Base-by-base conservation (phyloP, 2,113 vertebrate genomes). In the Alectura lathami region DNA sequence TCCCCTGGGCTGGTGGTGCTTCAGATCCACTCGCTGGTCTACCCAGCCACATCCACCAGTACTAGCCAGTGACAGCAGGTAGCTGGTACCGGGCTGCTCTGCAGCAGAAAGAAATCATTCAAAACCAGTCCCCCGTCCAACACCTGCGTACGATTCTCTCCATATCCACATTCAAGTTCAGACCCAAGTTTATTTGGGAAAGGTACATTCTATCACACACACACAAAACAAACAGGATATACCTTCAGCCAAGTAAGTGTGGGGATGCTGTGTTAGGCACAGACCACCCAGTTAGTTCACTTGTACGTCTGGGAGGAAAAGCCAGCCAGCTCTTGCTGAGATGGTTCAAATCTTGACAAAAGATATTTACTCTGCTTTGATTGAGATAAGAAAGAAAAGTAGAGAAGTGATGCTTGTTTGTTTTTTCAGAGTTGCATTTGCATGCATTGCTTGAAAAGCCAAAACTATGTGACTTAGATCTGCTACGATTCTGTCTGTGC, bases 241-340 rank as follows among this genome's bases (percentile, higher is more conserved):
- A 74, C 17, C 5, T 72, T 53, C 66, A 85, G 64, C 16, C 1
- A 1, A 14, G 29, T 11, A 42, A 68, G 36, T 0, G 0, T 5
- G 34, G 18, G 36, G 42, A 40, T 8, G 32, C 12, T 1, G 2
- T 2, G 10, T 30, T 40, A 29, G 29, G 38, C 60, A 77, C 32
- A 45, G 85, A 51, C 47, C 75, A 83, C 50, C 63, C 75, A 64
- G 30, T 13, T 42, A 64, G 47, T 29, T 83, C 45, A 22, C 22
- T 66, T 88, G 69, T 63, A 57, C n/a, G 20, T 17, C 59, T 38
- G 22, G 6, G 5, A 91, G 45, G 40, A 22, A 80, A 38, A 74
- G 22, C 26, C 20, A 45, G 14, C 7, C 53, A 47, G 11, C 8
- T 87, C 45, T 82, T 23, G 29, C 24, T 1, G 3, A 45, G 32